Evolutionary conservation across 2,888 invertebrate genomes (phyloP).

Genomic region (Chelonus formosanus): DNA sequence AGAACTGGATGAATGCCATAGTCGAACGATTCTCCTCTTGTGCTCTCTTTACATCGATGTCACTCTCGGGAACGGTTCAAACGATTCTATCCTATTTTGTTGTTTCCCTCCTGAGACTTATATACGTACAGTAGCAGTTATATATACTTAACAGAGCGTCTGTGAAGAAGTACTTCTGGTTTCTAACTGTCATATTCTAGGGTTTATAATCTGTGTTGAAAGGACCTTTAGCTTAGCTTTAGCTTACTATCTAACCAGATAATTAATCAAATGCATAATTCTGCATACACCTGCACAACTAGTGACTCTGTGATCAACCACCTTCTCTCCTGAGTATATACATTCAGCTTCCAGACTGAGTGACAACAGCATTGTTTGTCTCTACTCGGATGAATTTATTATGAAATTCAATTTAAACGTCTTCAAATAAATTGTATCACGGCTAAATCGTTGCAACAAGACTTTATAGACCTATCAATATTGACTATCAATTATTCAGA

Average conservation of each 20-base stretch:
- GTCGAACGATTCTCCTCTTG: slow-evolving; percentile 21
- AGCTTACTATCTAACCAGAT: slow-evolving; percentile 36
- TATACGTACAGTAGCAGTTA: neutral
- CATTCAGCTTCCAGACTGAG: slow-evolving; percentile 10
- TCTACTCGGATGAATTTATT: neutral
- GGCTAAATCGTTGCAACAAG: too few relatives aligned
- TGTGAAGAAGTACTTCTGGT: too few relatives aligned
- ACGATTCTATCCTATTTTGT: slow-evolving; percentile 19
- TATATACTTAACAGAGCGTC: too few relatives aligned
- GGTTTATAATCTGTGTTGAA: slow-evolving; percentile 41
- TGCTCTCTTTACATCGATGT: slow-evolving; percentile 27
- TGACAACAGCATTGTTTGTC: slow-evolving; percentile 26
- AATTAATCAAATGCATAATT: slow-evolving; percentile 42
- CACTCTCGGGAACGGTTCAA: slow-evolving; percentile 33
- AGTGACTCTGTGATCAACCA: neutral
- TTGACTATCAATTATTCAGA: too few relatives aligned
- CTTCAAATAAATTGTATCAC: too few relatives aligned
- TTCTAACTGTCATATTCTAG: slow-evolving; percentile 2
- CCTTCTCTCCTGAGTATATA: slow-evolving; percentile 14
- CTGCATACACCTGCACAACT: slow-evolving; percentile 31
- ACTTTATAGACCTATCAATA: too few relatives aligned
- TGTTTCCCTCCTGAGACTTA: slow-evolving; percentile 12
- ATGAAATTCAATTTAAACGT: too few relatives aligned
- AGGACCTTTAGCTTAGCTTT: slow-evolving; percentile 39
- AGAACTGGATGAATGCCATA: slow-evolving; percentile 30